These are phyloP conservation scores for Scaptomyza pallida DNA, from an alignment of 1,140 invertebrate species.

Conservation along the genomic window DNA sequence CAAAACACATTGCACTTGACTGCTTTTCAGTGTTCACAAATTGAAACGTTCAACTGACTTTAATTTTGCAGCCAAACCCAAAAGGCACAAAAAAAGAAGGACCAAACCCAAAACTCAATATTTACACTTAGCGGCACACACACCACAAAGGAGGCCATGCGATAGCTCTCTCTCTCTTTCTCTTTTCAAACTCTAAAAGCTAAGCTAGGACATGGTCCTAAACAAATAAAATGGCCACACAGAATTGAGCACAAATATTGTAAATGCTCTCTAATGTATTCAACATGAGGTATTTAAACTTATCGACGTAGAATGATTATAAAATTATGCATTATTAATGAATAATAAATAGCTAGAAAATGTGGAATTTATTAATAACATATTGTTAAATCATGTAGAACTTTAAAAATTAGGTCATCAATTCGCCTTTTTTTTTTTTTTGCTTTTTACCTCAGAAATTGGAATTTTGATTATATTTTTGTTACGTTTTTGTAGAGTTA, in stretches of 20 bases:
- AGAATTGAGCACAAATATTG: conserved; percentile 7
- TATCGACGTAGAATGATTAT: background rate
- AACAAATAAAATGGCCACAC: conserved; percentile 60
- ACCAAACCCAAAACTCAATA: conserved; percentile 45
- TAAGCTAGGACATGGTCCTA: conserved; percentile 51
- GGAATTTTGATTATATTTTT: too few relatives aligned
- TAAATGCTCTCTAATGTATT: conserved; percentile 5
- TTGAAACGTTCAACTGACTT: conserved; percentile 39
- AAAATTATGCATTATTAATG: too few relatives aligned
- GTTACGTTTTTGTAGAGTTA: too few relatives aligned
- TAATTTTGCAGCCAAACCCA: conserved; percentile 20
- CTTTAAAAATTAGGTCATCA: too few relatives aligned
- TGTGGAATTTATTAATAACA: too few relatives aligned
- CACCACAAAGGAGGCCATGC: conserved; percentile 48
- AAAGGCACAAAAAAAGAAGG: background rate
- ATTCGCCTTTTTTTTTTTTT: too few relatives aligned
- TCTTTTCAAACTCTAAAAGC: conserved; percentile 14
- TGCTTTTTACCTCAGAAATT: too few relatives aligned
- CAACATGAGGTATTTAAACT: conserved; percentile 13
- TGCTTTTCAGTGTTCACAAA: conserved; percentile 22
- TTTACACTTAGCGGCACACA: conserved; percentile 51
- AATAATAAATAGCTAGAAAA: too few relatives aligned
- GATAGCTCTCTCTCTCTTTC: conserved; percentile 13
- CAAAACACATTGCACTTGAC: conserved; percentile 23
- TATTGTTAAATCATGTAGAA: too few relatives aligned